Evolutionary conservation across 2,888 invertebrate species (phyloP), one percentile per base, ranked within the genome.

Genomic region (Drosophila flavopinicola): DNA sequence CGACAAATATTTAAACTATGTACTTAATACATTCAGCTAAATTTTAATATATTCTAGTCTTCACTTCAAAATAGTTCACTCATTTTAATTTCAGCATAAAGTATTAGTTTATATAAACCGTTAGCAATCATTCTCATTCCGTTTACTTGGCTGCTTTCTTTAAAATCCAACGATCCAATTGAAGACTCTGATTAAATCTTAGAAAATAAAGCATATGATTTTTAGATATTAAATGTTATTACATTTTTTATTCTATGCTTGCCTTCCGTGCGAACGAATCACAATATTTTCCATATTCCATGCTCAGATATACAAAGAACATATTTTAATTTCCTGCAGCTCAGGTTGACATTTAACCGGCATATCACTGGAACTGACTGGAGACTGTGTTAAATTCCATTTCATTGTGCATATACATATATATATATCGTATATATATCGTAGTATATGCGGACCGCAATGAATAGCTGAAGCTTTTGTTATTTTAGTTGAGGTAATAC

Each of bases 231-330:
- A 32, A 1, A 41, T 30, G 7, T 13, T 13, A 13, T 32, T 32
- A 3, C 3, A 5, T 32, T 13, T 6, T 13, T 7, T 25, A 3
- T 24, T 9, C 6, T 38, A 47, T 41, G 75, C 72, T 65, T 65
- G n/a, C 72, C 75, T 52, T 3, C 72, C 75, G n/a, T 53, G 72
- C 3, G 75, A 51, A 13, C 72, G 75, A 30, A 73, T 66, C 1
- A 73, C 39, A 48, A 73, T 75, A 27, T 75, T 75, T 44, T 73
- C 72, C 71, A 73, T 75, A 3, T 17, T 38, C 7, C 10, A 10
- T 23, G 10, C 11, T 24, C 2, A 24, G 6, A 9, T 39, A 6
- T 1, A 1, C 6, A 3, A 30, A 20, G n/a, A 24, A 13, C 5
- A n/a, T n/a, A 10, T 7, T 15, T 23, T 13, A 17, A 20, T 20